Evolutionary conservation across 2,113 vertebrate genomes (phyloP).

Genomic region (Bufo gargarizans): DNA sequence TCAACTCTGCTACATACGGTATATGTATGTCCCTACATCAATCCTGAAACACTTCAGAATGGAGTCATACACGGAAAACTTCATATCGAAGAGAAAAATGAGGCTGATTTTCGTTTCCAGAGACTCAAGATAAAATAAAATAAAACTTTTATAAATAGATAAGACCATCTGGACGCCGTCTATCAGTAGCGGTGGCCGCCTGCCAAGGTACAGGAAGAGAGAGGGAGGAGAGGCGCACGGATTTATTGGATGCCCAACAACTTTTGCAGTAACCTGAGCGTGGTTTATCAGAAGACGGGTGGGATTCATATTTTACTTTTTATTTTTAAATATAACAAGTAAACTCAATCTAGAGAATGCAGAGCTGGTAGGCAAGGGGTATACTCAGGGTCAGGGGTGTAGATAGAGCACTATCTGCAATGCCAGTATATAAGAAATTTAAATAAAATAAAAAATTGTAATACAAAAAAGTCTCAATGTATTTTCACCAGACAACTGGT

Average conservation of each 20-base stretch:
- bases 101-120: not conserved
- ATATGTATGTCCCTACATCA: not conserved
- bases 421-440: too few species aligned
- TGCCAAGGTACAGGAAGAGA: conserved; percentile 7
- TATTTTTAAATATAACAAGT: not conserved
- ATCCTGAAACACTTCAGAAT: not conserved
- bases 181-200: not conserved
- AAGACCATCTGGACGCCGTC: not conserved
- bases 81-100: not conserved
- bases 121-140: not conserved
- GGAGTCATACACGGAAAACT: not conserved
- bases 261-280: not conserved
- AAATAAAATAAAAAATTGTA: too few species aligned
- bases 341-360: too few species aligned
- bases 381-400: too few species aligned
- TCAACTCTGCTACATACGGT: not conserved
- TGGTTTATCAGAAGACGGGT: not conserved
- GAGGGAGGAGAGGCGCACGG: not conserved
- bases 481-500: too few species aligned
- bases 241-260: not conserved
- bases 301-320: not conserved
- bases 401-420: too few species aligned
- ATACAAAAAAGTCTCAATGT: too few species aligned
- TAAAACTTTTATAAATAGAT: not conserved
- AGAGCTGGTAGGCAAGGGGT: too few species aligned